Evolutionary conservation across 2,888 invertebrate genomes (phyloP), one percentile per base, ranked within the genome.

Genomic region (Strigamia transsilvanica): DNA sequence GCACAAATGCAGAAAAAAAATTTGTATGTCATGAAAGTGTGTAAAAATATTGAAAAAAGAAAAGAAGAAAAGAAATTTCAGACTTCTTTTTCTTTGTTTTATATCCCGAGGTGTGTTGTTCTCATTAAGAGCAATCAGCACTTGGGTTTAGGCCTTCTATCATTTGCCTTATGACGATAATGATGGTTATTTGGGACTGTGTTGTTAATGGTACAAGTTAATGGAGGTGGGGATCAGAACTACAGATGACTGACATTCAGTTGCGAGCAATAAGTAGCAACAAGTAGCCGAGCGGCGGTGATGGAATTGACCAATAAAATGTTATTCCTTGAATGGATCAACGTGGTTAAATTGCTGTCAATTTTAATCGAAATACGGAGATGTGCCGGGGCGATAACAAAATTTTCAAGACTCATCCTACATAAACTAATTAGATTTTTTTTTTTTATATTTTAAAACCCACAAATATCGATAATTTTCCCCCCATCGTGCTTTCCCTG

Each of bases 81-180:
- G 7, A 34, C 3, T 34, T 5, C 3, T 34, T 6, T 51, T 51
- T 13, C n/a, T 51, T 51, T 13, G 51, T 51, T 51, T 51, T n/a
- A 13, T 51, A n/a, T n/a, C n/a, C 51, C 51, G 10, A n/a, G 13
- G 51, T 51, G 51, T 51, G 51, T 51, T 51, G 51, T 6, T 34
- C 51, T 51, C 51, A 51, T 51, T 51, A 51, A n/a, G n/a, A 51
- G 51, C 51, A 51, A 51, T 51, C 51, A 51, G 51, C 51, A 51
- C 51, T 51, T 51, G 4, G n/a, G 51, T 51, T 51, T 51, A n/a
- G 34, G 51, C 10, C 51, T 51, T 51, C 51, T 9, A 51, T 51
- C 51, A 51, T 51, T 51, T 51, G 51, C 15, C 51, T 51, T n/a
- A n/a, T 51, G 51, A 51, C 10, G 51, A n/a, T 51, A 51, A 51